phyloP scores from a whole-genome alignment of 2,888 invertebrate species.

The Napeogenes inachia region DNA sequence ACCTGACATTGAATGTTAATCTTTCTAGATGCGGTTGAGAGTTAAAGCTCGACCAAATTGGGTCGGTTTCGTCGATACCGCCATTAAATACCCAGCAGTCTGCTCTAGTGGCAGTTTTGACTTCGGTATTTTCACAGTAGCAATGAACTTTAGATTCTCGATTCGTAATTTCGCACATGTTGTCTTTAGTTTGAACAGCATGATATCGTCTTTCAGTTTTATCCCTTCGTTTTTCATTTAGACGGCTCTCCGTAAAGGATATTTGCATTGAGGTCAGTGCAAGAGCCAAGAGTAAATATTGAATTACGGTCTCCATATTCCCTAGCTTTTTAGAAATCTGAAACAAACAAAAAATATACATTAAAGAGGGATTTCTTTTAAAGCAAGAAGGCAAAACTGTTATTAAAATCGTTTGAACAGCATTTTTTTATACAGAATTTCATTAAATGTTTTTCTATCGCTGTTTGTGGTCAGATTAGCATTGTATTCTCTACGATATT shows the following conservation, averaged over 20 bases:
- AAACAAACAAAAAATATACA: constrained; percentile 52
- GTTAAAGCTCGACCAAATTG: constrained; percentile 84
- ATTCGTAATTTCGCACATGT: constrained; percentile 78
- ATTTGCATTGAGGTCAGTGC: constrained; percentile 74
- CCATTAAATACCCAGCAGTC: constrained; percentile 88
- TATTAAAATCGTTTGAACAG: constrained; percentile 5
- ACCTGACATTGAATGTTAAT: constrained; percentile 83
- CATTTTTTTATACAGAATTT: background rate
- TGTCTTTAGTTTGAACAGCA: constrained; percentile 62
- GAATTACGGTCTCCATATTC: constrained; percentile 67
- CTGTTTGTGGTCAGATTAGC: background rate
- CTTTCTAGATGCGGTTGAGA: constrained; percentile 83
- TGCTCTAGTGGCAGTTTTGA: constrained; percentile 80
- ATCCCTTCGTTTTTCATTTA: constrained; percentile 75
- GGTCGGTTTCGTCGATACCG: constrained; percentile 81
- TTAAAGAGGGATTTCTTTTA: constrained; percentile 24
- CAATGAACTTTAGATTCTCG: constrained; percentile 80
- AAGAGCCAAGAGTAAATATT: constrained; percentile 73
- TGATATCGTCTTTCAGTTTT: constrained; percentile 69
- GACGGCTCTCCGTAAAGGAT: constrained; percentile 72
- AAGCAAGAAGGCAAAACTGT: constrained; percentile 5
- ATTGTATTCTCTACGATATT: too few relatives aligned
- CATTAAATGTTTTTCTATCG: background rate
- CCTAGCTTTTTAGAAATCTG: constrained; percentile 54
- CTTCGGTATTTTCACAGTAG: constrained; percentile 79